Conservation (phyloP, 1,140 invertebrate species). For the Dinoponera quadriceps region DNA sequence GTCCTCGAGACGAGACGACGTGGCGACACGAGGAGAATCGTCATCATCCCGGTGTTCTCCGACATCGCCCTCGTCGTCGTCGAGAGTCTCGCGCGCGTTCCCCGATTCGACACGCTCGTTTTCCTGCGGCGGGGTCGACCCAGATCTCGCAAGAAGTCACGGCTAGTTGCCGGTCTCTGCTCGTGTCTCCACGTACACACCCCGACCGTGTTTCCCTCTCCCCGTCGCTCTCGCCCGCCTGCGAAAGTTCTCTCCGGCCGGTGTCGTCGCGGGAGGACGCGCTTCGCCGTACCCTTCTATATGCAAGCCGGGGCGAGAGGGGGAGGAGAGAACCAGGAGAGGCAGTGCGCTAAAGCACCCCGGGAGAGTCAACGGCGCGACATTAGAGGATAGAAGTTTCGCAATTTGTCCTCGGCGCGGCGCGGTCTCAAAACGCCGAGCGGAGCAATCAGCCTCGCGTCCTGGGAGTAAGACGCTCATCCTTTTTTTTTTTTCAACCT, state of each 20-base stretch:
- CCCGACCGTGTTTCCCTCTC: not conserved
- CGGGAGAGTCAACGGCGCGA: conserved; percentile 41
- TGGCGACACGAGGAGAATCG: conserved; percentile 5
- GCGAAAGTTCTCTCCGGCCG: conserved; percentile 3
- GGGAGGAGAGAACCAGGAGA: not conserved
- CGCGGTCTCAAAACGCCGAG: conserved; percentile 70
- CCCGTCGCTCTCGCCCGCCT: not conserved
- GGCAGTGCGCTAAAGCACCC: not conserved
- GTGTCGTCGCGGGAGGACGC: conserved; percentile 19
- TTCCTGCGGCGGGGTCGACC: conserved; percentile 51
- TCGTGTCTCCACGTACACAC: not conserved
- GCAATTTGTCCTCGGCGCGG: conserved; percentile 78
- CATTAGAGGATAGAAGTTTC: conserved; percentile 72
- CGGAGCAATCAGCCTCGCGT: conserved; percentile 78
- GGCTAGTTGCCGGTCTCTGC: conserved; percentile 17
- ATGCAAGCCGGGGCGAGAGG: too few relatives aligned
- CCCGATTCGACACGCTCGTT: conserved; percentile 63
- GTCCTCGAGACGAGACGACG: not conserved
- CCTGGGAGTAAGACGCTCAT: conserved; percentile 57
- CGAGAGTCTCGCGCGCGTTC: conserved; percentile 12
- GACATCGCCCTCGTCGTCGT: not conserved
- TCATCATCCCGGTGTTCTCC: not conserved
- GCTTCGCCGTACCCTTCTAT: not conserved
- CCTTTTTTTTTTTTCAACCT: conserved; percentile 41
- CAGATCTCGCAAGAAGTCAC: conserved; percentile 59